phyloP scores from a whole-genome alignment of 2,888 invertebrate genomes.

The Ceramica pisi region DNA sequence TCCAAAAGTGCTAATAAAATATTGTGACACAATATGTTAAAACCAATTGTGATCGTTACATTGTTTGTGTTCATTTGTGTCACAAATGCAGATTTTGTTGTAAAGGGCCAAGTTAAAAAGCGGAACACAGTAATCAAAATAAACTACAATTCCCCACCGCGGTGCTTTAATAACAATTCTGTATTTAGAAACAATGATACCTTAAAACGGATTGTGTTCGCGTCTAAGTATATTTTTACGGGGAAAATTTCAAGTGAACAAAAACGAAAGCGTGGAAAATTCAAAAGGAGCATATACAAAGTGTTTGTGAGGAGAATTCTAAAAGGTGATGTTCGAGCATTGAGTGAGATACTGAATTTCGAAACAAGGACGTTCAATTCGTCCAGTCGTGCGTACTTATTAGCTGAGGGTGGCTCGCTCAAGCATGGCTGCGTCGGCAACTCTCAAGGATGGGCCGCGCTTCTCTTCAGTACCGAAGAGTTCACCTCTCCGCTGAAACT shows the following conservation, averaged over 20 bases:
- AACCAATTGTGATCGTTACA: conserved; percentile 66
- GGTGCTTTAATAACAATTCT: conserved; percentile 83
- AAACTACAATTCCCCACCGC: conserved; percentile 79
- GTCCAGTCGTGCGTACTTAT: conserved; percentile 83
- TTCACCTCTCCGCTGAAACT: conserved; percentile 81
- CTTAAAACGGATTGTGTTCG: conserved; percentile 81
- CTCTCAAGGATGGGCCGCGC: conserved; percentile 80
- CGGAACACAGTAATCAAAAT: conserved; percentile 86
- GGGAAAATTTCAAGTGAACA: conserved; percentile 87
- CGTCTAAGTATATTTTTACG: conserved; percentile 88
- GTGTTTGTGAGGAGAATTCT: conserved; percentile 86
- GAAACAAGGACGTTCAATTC: conserved; percentile 85
- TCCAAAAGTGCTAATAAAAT: conserved; percentile 57
- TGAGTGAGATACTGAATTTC: conserved; percentile 87
- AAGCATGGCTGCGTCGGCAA: conserved; percentile 73
- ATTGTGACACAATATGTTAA: conserved; percentile 78
- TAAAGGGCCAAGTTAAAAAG: conserved; percentile 87
- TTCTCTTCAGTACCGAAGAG: conserved; percentile 80
- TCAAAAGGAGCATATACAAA: conserved; percentile 83
- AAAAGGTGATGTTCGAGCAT: conserved; percentile 85
- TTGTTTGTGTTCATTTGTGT: conserved; percentile 74
- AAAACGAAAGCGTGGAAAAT: conserved; percentile 79
- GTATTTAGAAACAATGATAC: conserved; percentile 86
- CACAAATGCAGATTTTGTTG: conserved; percentile 79
- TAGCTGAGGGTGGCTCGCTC: conserved; percentile 80